Evolutionary conservation across 2,888 invertebrate genomes (phyloP).

Genomic region (Calephelis perditalis): DNA sequence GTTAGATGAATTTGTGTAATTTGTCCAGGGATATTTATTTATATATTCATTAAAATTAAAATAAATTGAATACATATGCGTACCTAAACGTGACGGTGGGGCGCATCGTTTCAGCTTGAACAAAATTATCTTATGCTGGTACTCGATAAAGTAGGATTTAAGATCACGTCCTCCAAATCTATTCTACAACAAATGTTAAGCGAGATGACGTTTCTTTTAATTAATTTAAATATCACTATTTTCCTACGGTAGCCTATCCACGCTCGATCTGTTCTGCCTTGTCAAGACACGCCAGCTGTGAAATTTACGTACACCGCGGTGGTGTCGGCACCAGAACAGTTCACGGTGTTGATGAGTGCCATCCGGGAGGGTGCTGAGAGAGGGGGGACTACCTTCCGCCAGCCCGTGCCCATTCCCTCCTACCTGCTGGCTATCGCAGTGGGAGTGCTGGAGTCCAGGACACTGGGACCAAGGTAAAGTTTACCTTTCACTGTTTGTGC

Average conservation of each 20-base stretch:
- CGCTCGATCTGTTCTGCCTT: conserved; percentile 92
- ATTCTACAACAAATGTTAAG: no score
- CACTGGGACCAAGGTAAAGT: conserved; percentile 83
- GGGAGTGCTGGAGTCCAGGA: conserved; percentile 86
- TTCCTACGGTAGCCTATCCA: conserved; percentile 84
- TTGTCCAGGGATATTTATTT: no score
- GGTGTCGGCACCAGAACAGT: conserved; percentile 83
- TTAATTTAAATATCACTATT: background rate
- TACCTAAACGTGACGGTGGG: no score
- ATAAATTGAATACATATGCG: no score
- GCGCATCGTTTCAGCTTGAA: no score
- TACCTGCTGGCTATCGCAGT: conserved; percentile 94
- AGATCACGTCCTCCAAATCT: no score
- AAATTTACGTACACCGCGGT: conserved; percentile 90
- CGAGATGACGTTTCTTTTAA: background rate
- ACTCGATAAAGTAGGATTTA: no score
- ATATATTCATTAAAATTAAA: no score
- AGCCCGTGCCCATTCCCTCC: conserved; percentile 90
- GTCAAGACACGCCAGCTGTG: conserved; percentile 94
- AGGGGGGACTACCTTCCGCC: conserved; percentile 80
- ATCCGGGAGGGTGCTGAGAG: conserved; percentile 70
- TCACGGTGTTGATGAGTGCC: conserved; percentile 94
- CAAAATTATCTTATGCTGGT: no score
- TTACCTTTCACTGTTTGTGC: background rate
- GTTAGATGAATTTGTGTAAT: no score